phyloP scores from a whole-genome alignment of 92 coral and sea anemone genomes.

The Parazoanthus darwini region DNA sequence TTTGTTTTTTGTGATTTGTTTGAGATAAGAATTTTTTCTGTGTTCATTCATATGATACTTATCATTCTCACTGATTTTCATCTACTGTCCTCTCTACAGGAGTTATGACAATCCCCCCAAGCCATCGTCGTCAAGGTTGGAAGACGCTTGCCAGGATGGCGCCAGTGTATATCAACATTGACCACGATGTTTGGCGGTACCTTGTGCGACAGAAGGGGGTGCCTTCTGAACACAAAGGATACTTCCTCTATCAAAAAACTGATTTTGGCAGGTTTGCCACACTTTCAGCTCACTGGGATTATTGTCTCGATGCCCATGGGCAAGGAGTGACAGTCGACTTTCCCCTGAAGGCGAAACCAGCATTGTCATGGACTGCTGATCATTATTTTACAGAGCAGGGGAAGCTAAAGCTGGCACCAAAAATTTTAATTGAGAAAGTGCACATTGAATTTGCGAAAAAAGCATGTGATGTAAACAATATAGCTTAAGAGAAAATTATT shows the following conservation, averaged over 20 bases:
- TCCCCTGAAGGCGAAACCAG: constrained; percentile 52
- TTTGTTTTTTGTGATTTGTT: no score
- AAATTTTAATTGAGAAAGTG: constrained; percentile 49
- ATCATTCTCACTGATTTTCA: no score
- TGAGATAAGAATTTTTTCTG: no score
- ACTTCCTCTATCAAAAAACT: constrained; percentile 51
- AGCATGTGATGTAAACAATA: constrained; percentile 31
- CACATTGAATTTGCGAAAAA: constrained; percentile 30
- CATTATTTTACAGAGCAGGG: constrained; percentile 36
- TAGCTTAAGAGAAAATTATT: background rate
- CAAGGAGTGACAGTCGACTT: constrained; percentile 46
- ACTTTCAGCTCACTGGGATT: constrained; percentile 59
- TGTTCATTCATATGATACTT: no score
- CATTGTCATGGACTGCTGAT: constrained; percentile 42
- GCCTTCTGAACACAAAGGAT: constrained; percentile 58
- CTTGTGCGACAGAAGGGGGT: constrained; percentile 42
- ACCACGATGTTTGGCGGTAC: constrained; percentile 63
- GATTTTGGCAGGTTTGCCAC: constrained; percentile 52
- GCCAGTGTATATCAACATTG: constrained; percentile 27
- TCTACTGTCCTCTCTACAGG: no score
- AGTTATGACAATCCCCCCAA: no score
- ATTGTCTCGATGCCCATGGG: constrained; percentile 48
- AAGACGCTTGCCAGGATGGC: no score
- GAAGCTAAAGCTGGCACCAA: constrained; percentile 33
- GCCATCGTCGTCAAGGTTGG: no score